phyloP scores from a whole-genome alignment of 1,140 invertebrate genomes.

The Anastrepha ludens region DNA sequence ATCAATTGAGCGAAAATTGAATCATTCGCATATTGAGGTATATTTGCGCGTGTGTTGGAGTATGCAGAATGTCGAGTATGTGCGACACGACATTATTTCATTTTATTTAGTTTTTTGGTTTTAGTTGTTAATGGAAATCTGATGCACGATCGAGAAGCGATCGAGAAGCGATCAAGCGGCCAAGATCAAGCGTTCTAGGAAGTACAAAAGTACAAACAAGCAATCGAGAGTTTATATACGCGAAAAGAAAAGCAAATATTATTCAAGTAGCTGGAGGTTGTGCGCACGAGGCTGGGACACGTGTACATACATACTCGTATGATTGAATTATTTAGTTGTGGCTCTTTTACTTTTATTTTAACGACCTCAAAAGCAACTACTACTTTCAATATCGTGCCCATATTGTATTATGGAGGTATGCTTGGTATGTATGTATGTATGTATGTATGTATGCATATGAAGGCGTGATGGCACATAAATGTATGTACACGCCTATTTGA shows the following conservation, averaged over 20 bases:
- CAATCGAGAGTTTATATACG: slow-evolving; percentile 14
- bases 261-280: slow-evolving; percentile 22
- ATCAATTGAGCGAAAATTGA: slow-evolving; percentile 49
- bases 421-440: not conserved
- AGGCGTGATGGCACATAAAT: slow-evolving; percentile 2
- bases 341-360: slow-evolving; percentile 26
- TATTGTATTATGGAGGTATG: slow-evolving; percentile 16
- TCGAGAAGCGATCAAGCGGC: slow-evolving; percentile 41
- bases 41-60: not conserved
- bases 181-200: slow-evolving; percentile 47
- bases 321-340: not conserved
- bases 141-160: slow-evolving; percentile 38
- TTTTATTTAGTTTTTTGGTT: slow-evolving; percentile 2
- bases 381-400: slow-evolving; percentile 9
- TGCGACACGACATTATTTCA: not conserved
- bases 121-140: slow-evolving; percentile 1
- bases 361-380: not conserved
- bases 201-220: slow-evolving; percentile 26
- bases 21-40: slow-evolving; percentile 15
- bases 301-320: not conserved
- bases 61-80: not conserved
- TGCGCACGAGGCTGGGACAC: not conserved
- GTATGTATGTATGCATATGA: not conserved
- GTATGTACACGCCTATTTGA: slow-evolving; percentile 12
- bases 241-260: slow-evolving; percentile 16